Percentiles rank a stretch among this genome's conserved stretches.
Conservation (phyloP, 2,888 invertebrate species). For the Loripinus fragilis region DNA sequence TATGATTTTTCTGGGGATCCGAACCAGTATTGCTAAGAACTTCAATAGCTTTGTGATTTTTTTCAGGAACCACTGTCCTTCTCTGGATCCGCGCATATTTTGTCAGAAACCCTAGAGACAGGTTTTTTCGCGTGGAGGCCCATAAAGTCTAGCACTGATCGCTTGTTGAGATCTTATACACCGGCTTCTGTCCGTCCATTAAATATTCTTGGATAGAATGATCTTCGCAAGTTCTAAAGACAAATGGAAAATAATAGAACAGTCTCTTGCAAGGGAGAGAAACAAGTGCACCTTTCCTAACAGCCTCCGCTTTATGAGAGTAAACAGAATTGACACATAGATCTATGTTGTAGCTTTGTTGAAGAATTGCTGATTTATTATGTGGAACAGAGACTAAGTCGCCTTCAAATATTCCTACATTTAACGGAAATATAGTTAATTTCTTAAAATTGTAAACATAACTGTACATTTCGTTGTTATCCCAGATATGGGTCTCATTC, state of each 20-base stretch:
- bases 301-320: conserved; percentile 36
- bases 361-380: conserved; percentile 38
- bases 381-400: conserved; percentile 46
- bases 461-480: conserved; percentile 46
- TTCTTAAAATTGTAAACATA: conserved; percentile 45
- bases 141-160: background rate
- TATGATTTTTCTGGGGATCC: too few species aligned
- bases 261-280: conserved; percentile 47
- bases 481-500: conserved; percentile 62
- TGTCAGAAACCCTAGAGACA: too few species aligned
- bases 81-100: too few species aligned
- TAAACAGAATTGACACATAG: conserved; percentile 48
- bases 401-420: conserved; percentile 40
- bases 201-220: background rate
- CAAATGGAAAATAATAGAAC: conserved; percentile 50
- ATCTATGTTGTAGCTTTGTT: conserved; percentile 52
- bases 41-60: too few species aligned
- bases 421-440: conserved; percentile 54
- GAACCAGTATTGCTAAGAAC: too few species aligned
- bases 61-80: too few species aligned
- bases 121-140: too few species aligned
- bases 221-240: conserved; percentile 23
- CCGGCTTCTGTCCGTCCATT: background rate
- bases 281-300: conserved; percentile 4
- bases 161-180: background rate